Evolutionary conservation across 2,888 invertebrate genomes (phyloP).

Genomic region (Aphodius sticticus): DNA sequence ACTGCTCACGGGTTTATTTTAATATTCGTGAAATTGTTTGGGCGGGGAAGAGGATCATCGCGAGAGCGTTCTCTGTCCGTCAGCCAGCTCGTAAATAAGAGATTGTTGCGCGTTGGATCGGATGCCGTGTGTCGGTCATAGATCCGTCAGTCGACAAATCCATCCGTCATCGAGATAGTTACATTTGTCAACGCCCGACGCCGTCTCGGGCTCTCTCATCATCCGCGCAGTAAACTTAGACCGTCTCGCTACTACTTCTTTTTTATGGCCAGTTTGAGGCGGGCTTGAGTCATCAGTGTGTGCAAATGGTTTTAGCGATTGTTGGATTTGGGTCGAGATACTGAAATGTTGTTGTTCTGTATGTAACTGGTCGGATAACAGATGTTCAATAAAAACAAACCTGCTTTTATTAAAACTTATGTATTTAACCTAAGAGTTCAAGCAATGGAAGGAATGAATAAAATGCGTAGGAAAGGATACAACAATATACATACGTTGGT

Average conservation of each 20-base stretch:
- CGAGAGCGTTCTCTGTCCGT: slow-evolving; percentile 43
- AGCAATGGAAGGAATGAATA: too few species aligned
- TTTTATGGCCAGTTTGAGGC: not conserved
- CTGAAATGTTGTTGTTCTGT: not conserved
- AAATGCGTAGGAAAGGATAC: too few species aligned
- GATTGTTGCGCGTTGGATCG: slow-evolving; percentile 40
- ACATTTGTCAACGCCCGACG: slow-evolving; percentile 46
- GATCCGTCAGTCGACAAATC: slow-evolving; percentile 52
- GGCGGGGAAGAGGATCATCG: slow-evolving; percentile 38
- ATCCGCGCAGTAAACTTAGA: slow-evolving; percentile 4
- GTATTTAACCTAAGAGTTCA: too few species aligned
- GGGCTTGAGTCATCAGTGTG: not conserved
- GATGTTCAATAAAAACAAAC: too few species aligned
- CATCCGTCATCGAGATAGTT: slow-evolving; percentile 53
- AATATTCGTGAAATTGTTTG: slow-evolving; percentile 42
- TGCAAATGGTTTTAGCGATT: not conserved
- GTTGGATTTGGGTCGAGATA: not conserved
- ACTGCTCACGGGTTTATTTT: slow-evolving; percentile 40
- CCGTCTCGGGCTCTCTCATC: slow-evolving; percentile 7
- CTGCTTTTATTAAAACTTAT: too few species aligned
- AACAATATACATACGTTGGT: too few species aligned
- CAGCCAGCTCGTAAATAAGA: slow-evolving; percentile 45
- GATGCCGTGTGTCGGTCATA: slow-evolving; percentile 51
- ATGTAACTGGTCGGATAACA: not conserved
- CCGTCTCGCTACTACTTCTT: not conserved